phyloP scores from a whole-genome alignment of 2,113 vertebrate species.

The Nestor notabilis region DNA sequence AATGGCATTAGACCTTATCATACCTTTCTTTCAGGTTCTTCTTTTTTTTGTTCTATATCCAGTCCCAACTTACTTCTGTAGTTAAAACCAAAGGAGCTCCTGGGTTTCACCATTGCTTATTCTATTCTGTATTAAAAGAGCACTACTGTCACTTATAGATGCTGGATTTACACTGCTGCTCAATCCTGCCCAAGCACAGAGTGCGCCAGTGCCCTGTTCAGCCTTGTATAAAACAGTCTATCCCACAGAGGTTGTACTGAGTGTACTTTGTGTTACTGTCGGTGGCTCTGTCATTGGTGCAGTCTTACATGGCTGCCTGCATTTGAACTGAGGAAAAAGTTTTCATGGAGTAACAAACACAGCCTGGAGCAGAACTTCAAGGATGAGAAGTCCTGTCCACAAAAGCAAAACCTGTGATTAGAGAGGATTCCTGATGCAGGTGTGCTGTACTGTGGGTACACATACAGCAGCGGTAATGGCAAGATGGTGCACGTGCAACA shows the following conservation, averaged over 20 bases:
- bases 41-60: not conserved
- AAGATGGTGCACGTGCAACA: fast-evolving
- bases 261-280: not conserved
- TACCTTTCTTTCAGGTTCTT: not conserved
- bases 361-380: not conserved
- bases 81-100: not conserved
- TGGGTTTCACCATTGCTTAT: not conserved
- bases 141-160: not conserved
- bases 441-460: not conserved
- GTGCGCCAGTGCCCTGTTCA: not conserved
- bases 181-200: not conserved
- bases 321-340: not conserved
- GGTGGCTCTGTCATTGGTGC: not conserved
- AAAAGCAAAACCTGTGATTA: not conserved
- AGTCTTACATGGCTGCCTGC: not conserved
- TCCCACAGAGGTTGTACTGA: not conserved
- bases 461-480: fast-evolving
- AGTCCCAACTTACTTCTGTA: not conserved
- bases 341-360: not conserved
- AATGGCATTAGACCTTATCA: not conserved
- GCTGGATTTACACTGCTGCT: not conserved
- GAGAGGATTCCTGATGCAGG: not conserved
- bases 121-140: not conserved
- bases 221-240: not conserved
- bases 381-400: not conserved